phyloP scores from a whole-genome alignment of 1,140 invertebrate species.

The Bicyclus anynana region DNA sequence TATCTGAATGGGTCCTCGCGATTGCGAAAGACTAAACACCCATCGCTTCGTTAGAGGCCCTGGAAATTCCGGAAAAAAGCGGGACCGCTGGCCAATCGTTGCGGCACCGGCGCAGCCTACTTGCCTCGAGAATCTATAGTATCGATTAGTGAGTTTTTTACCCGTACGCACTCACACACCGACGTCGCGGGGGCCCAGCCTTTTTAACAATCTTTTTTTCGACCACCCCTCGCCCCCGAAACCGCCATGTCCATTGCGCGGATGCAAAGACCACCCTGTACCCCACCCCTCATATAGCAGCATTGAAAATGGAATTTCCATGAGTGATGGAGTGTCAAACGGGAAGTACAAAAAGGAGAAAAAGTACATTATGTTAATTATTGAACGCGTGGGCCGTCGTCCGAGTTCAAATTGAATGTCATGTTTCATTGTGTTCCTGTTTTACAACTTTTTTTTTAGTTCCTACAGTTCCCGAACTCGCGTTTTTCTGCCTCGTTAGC shows the following conservation, averaged over 20 bases:
- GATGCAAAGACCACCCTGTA: constrained; percentile 70
- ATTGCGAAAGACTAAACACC: constrained; percentile 68
- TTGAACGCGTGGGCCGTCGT: constrained; percentile 59
- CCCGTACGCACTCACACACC: constrained; percentile 69
- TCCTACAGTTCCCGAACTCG: constrained; percentile 1
- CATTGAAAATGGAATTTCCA: constrained; percentile 77
- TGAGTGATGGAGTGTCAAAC: constrained; percentile 78
- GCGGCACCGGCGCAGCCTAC: constrained; percentile 61
- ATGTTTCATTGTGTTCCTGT: constrained; percentile 39
- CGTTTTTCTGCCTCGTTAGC: constrained; percentile 1
- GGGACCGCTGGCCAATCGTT: constrained; percentile 56
- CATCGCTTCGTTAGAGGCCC: constrained; percentile 62
- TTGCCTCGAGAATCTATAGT: constrained; percentile 74
- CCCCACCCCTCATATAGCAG: constrained; percentile 64
- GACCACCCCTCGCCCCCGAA: constrained; percentile 63
- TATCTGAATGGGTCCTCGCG: constrained; percentile 60
- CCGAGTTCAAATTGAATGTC: constrained; percentile 71
- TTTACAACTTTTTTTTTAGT: constrained; percentile 4
- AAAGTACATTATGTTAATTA: constrained; percentile 77
- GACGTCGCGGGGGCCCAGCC: constrained; percentile 61
- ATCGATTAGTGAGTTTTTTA: constrained; percentile 74
- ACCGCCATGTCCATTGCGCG: constrained; percentile 73
- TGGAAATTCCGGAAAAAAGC: constrained; percentile 43
- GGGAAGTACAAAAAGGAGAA: constrained; percentile 74
- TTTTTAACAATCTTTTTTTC: constrained; percentile 77